Evolutionary conservation across 2,113 vertebrate genomes (phyloP).

Genomic region (Ochotona princeps): DNA sequence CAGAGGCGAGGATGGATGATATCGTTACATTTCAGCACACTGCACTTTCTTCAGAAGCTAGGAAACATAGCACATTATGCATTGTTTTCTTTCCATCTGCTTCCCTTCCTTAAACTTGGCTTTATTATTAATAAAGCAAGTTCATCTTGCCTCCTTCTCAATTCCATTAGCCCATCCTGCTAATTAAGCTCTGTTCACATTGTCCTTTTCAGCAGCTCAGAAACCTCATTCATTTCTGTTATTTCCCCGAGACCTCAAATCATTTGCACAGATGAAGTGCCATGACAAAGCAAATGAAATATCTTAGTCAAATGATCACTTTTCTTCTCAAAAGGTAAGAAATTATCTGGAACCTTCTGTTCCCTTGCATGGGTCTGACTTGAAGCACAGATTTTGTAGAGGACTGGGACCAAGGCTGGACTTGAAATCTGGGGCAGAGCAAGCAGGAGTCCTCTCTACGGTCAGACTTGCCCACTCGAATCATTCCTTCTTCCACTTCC

Average conservation of each 20-base stretch:
- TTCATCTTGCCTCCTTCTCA: conserved; percentile 72
- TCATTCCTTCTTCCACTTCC: not conserved
- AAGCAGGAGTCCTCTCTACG: not conserved
- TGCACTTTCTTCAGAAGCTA: conserved; percentile 80
- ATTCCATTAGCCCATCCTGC: conserved; percentile 67
- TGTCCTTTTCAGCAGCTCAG: conserved; percentile 66
- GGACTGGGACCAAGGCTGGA: not conserved
- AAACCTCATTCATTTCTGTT: not conserved
- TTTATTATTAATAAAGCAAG: conserved; percentile 83
- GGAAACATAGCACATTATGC: conserved; percentile 69
- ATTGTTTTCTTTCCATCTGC: conserved; percentile 81
- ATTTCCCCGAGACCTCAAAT: conserved; percentile 48
- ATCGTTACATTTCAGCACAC: conserved; percentile 76
- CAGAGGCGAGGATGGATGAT: conserved; percentile 83
- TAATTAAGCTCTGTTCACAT: conserved; percentile 71
- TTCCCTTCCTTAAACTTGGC: conserved; percentile 62
- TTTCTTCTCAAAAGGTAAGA: conserved; percentile 56
- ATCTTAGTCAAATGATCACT: conserved; percentile 65
- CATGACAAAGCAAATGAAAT: not conserved
- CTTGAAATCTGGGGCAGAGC: not conserved
- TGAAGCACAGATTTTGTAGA: not conserved
- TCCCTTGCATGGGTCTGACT: not conserved
- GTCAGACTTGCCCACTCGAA: not conserved
- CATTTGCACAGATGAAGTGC: conserved; percentile 44
- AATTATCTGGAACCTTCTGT: conserved; percentile 36